These are phyloP conservation scores for Zelleria hepariella DNA, from an alignment of 2,888 invertebrate genomes.

Conservation along the genomic window DNA sequence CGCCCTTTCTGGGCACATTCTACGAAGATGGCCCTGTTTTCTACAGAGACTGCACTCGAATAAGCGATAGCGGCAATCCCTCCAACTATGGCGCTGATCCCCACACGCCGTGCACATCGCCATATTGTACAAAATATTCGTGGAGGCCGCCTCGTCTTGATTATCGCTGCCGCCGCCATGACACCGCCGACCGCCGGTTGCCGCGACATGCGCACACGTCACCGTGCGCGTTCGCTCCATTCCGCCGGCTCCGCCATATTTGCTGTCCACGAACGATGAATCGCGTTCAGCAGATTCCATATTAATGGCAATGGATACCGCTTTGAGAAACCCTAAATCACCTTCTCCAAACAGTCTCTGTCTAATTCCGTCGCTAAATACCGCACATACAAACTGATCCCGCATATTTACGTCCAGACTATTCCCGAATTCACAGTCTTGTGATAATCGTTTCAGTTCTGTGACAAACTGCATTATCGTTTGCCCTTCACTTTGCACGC, in stretches of 20 bases:
- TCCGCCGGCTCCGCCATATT: background rate
- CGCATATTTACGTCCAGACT: too few relatives aligned
- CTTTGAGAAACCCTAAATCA: too few relatives aligned
- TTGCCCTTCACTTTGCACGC: too few relatives aligned
- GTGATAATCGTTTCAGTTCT: too few relatives aligned
- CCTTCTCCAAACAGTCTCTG: too few relatives aligned
- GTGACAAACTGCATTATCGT: too few relatives aligned
- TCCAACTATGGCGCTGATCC: background rate
- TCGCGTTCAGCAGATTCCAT: too few relatives aligned
- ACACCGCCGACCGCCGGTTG: background rate
- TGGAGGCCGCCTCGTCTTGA: background rate
- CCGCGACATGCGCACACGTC: background rate
- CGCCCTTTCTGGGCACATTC: background rate
- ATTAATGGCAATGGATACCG: too few relatives aligned
- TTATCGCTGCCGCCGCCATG: background rate
- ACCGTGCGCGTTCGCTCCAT: too few relatives aligned
- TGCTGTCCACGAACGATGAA: background rate
- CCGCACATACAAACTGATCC: too few relatives aligned
- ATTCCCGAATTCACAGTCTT: too few relatives aligned
- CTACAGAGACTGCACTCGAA: background rate
- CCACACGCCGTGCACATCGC: background rate
- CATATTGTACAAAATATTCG: background rate
- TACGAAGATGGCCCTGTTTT: background rate
- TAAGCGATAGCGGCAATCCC: background rate
- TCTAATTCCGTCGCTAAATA: too few relatives aligned